Evolutionary conservation across 2,113 vertebrate genomes (phyloP), one percentile per base, ranked within the genome.

Genomic region (Solea solea): DNA sequence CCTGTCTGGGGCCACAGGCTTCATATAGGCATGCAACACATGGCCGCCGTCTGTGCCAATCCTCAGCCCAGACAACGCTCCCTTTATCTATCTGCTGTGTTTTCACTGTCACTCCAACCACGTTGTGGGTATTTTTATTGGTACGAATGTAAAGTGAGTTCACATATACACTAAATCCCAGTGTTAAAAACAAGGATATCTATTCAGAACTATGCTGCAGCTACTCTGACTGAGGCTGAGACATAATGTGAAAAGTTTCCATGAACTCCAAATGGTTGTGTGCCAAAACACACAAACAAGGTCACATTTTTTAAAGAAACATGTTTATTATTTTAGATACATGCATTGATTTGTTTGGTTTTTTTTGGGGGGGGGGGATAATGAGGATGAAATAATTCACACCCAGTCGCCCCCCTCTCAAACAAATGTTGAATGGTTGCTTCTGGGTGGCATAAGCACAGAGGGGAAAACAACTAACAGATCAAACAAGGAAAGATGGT

Each of bases 401-500:
- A 83, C 74, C 74, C 71, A 50, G 45, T 54, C 40, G 2, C 5
- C 3, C 34, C 34, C 34, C 5, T 34, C 34, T 34, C 1, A 3
- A 34, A 34, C 53, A 71, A 72, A 56, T 8, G 2, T 39, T 8
- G 63, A 66, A 7, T n/a, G 52, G 54, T 66, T 75, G 71, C 83
- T 90, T 72, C 76, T 86, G 88, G 88, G 87, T 89, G 86, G 83
- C 73, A 83, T 58, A 74, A 73, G 80, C 55, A 74, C 64, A 48
- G 7, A 21, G 27, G n/a, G 44, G 54, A 73, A 83, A 78, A 80
- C 64, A 79, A 83, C 57, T n/a, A 61, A 52, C 41, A 42, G 74
- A 76, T 76, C 28, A 83, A 81, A 86, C 49, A 74, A 63, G 64
- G n/a, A 8, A 46, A 63, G 63, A 78, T 40, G 44, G 45, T 56